Evolutionary conservation across 2,113 vertebrate genomes (phyloP).

Genomic region (Suncus etruscus): DNA sequence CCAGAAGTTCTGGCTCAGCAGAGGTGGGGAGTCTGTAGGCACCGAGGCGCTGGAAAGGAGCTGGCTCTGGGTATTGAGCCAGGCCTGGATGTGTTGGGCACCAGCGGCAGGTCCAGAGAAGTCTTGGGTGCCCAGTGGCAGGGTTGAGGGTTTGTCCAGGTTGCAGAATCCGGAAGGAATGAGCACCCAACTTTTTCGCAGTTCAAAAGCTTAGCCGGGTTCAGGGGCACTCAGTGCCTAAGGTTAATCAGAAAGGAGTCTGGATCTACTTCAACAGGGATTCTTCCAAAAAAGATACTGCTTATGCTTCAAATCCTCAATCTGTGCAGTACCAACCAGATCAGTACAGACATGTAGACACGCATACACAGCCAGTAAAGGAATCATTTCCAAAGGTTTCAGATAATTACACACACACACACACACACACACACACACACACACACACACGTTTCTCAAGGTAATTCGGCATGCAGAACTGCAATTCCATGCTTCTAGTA

Average conservation of each 20-base stretch:
- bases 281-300: not conserved
- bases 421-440: too few species aligned
- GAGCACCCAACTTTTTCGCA: conserved; percentile 31
- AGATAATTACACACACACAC: not conserved
- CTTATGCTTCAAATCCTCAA: not conserved
- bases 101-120: not conserved
- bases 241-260: not conserved
- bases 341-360: not conserved
- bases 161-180: not conserved
- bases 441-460: too few species aligned
- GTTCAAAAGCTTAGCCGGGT: not conserved
- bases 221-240: not conserved
- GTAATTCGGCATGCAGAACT: not conserved
- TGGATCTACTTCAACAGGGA: not conserved
- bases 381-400: not conserved
- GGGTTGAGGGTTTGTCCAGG: not conserved
- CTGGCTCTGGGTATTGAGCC: conserved; percentile 20
- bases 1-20: too few species aligned
- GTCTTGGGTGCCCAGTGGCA: not conserved
- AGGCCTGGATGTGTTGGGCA: not conserved
- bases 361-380: not conserved
- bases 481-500: not conserved
- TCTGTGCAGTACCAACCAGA: not conserved
- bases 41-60: not conserved
- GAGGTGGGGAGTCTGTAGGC: not conserved